These are phyloP conservation scores for Acanthurus lineatus DNA, from an alignment of 2,797 vertebrate species.

Conservation along the genomic window DNA sequence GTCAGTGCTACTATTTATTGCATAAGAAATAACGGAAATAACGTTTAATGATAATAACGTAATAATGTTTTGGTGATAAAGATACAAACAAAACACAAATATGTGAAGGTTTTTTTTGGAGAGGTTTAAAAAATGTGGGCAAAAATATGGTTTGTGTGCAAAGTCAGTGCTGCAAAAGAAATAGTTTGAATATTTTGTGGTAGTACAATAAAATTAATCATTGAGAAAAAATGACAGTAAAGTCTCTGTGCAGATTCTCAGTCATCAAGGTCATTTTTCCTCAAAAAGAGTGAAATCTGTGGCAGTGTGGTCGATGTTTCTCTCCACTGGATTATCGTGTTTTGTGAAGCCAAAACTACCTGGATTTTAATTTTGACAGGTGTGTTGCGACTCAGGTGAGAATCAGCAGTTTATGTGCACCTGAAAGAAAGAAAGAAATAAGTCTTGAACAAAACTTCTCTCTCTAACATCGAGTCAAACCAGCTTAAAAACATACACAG, in stretches of 20 bases:
- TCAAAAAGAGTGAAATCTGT: too few relatives aligned
- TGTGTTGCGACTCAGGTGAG: too few relatives aligned
- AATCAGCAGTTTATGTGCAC: too few relatives aligned
- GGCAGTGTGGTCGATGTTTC: too few relatives aligned
- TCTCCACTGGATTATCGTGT: too few relatives aligned
- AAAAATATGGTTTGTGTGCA: background rate
- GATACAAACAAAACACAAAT: constrained; percentile 27
- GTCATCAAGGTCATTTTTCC: too few relatives aligned
- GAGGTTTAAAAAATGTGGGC: background rate
- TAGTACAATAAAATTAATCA: background rate
- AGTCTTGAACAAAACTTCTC: too few relatives aligned
- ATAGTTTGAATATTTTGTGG: background rate
- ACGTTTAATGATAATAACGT: background rate
- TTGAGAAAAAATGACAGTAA: background rate
- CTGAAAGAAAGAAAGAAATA: too few relatives aligned
- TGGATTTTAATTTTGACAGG: too few relatives aligned
- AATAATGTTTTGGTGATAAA: background rate
- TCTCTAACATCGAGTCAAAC: background rate
- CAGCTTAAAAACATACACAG: background rate
- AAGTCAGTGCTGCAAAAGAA: background rate
- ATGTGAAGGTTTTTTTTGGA: background rate
- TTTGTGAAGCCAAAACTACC: too few relatives aligned
- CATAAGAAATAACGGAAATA: background rate
- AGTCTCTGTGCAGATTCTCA: background rate
- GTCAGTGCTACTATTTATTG: constrained; percentile 23